Evolutionary conservation across 2,888 invertebrate genomes (phyloP), one percentile per base, ranked within the genome.

Genomic region (Operophtera brumata): DNA sequence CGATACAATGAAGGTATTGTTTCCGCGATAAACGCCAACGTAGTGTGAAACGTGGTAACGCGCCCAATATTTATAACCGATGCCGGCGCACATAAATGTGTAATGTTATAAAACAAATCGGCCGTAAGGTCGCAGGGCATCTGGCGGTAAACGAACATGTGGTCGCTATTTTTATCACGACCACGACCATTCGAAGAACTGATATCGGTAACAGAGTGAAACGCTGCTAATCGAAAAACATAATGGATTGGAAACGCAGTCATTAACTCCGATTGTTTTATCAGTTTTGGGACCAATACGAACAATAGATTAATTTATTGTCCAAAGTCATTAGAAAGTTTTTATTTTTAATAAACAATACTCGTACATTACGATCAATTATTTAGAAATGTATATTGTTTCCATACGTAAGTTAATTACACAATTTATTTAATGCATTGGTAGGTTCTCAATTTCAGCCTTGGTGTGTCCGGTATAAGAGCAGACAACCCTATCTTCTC

Each of bases 81-180:
- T 65, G 70, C 48, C 63, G 61, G 61, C 59, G 71, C 75, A 69
- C 69, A 73, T 77, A 72, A 77, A 72, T 59, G 62, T 62, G 65
- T 64, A 61, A 62, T 67, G 75, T 69, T 78, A 71, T 77, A 77
- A 77, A 82, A 70, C 71, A 71, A 67, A 67, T 73, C 61, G 67
- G 71, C 69, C 71, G 79, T 85, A 84, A 86, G 86, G 85, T 88
- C 86, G 79, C 84, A 82, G 85, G 88, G 88, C 88, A 88, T 88
- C 88, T 88, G 89, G 88, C 80, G 73, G 68, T 65, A 66, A 70
- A 65, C 75, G 72, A 75, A 76, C 84, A 84, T 84, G 80, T 86
- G 86, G 71, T 77, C 65, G 81, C 80, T 85, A 84, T 88, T 87
- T 86, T 86, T 88, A 87, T 85, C 86, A 67, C 59, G 48, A 60